Evolutionary conservation across 1,140 invertebrate genomes (phyloP).

Genomic region (Bombus balteatus): DNA sequence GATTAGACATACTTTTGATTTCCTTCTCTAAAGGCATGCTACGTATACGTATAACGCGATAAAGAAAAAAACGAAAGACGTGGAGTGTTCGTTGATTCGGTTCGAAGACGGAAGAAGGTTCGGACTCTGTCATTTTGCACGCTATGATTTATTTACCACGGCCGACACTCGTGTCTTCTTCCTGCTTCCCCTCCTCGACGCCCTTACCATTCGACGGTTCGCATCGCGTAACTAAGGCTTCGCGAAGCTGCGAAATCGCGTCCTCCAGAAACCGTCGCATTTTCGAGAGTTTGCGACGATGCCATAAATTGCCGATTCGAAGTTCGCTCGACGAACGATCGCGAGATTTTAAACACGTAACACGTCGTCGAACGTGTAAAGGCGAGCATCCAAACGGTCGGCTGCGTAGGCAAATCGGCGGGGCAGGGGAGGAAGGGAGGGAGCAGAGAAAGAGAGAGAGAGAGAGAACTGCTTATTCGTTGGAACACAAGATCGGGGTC

Average conservation of each 20-base stretch:
- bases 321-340: not conserved
- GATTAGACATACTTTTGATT: too few species aligned
- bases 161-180: not conserved
- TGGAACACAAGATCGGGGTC: not conserved
- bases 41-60: too few species aligned
- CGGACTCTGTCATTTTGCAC: too few species aligned
- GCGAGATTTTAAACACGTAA: not conserved
- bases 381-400: not conserved
- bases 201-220: not conserved
- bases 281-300: too few species aligned
- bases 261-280: constrained; percentile 9
- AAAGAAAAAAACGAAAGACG: too few species aligned
- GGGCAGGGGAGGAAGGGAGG: too few species aligned
- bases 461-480: not conserved
- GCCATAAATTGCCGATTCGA: too few species aligned
- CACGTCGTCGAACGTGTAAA: not conserved
- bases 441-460: not conserved
- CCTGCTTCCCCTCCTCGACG: not conserved
- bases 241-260: not conserved
- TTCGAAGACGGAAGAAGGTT: too few species aligned
- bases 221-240: constrained; percentile 9
- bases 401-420: not conserved
- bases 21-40: rapidly evolving
- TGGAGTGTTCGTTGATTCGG: too few species aligned
- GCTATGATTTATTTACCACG: not conserved